Evolutionary conservation across 2,797 vertebrate species (phyloP), one percentile per base, ranked within the genome.

Genomic region (Threskiornis aethiopicus): DNA sequence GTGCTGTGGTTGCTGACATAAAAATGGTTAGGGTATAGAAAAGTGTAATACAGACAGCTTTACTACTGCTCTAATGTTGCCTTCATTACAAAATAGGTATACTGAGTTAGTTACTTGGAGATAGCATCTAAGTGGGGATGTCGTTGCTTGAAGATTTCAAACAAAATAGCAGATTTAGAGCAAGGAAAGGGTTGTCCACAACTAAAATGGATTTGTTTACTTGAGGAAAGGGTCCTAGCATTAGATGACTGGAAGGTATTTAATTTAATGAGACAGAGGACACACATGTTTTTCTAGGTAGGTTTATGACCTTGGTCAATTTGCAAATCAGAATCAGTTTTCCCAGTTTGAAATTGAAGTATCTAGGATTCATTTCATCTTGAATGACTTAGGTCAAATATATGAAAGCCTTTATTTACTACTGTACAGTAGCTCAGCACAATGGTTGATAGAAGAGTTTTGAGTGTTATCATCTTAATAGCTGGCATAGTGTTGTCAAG

Each of bases 241-340:
- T 79, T 57, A 66, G 5, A 0, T 69, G 11, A n/a, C 16, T 81
- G 18, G 49, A 69, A 47, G 9, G 6, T 44, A 54, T 57, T 89
- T 83, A 41, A 52, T 73, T 66, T 51, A 84, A 69, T 61, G 52
- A 76, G 47, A 35, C 8, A 51, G 51, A 77, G 51, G 17, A 61
- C 16, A 47, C 5, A 21, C 16, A 16, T 65, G 0, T 47, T 76
- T 84, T 84, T 65, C 58, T 44, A 10, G 29, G 9, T 90, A 52
- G 17, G 10, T 51, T 6, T 55, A 44, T 0, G 1, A 51, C n/a
- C 1, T 1, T 33, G 24, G 51, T 54, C 42, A 31, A 20, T 51
- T 58, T 69, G n/a, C n/a, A 67, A 80, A 49, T 5, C 35, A 70
- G 49, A 84, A 66, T 82, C 7, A 33, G 5, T 87, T 85, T 82